Evolutionary conservation across 2,113 vertebrate genomes (phyloP).

Genomic region (Sylvietta virens): DNA sequence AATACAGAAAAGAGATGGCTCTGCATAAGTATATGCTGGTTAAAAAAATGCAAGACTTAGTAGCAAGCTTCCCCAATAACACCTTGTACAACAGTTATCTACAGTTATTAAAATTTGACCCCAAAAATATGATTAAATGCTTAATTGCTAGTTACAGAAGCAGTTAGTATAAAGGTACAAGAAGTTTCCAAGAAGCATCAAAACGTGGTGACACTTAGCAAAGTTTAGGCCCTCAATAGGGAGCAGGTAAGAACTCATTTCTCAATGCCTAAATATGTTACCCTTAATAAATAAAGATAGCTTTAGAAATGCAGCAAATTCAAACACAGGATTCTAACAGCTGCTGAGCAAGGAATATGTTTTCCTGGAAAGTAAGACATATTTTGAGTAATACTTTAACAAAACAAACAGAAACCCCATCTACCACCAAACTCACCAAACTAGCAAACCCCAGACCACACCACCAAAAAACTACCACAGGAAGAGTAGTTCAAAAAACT

Average conservation of each 20-base stretch:
- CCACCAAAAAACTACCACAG: not conserved
- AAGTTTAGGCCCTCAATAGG: not conserved
- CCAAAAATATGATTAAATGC: not conserved
- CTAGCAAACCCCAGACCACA: not conserved
- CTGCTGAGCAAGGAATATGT: not conserved
- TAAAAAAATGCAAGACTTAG: not conserved
- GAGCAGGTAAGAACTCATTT: not conserved
- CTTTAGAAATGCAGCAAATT: not conserved
- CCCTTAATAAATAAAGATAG: not conserved
- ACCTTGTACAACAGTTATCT: not conserved
- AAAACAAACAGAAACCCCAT: not conserved
- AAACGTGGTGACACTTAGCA: not conserved
- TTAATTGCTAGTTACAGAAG: not conserved
- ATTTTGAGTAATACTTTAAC: not conserved
- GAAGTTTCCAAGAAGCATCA: not conserved
- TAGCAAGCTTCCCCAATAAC: not conserved
- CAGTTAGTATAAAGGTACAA: not conserved
- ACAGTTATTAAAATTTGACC: not conserved
- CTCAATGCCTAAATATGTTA: not conserved
- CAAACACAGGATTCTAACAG: not conserved
- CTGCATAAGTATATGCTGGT: not conserved
- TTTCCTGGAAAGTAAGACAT: not conserved
- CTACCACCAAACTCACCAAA: not conserved
- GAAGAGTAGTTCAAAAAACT: not conserved
- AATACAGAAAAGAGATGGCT: not conserved